phyloP scores from a whole-genome alignment of 1,140 invertebrate genomes.

The Drosophila baimaii region DNA sequence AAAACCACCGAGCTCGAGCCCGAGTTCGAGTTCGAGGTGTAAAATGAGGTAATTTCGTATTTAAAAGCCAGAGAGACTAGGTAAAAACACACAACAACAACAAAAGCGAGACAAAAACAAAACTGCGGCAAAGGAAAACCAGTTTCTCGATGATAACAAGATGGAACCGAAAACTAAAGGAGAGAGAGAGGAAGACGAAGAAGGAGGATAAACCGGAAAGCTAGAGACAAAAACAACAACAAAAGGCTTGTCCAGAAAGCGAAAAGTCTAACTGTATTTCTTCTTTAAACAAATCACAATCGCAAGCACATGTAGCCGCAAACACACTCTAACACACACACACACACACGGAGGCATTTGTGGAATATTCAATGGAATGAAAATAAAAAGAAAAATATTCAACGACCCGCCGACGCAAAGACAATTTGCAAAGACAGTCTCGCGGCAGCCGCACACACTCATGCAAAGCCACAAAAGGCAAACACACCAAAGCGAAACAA shows the following conservation, averaged over 20 bases:
- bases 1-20: slow-evolving; percentile 28
- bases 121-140: slow-evolving; percentile 49
- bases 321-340: slow-evolving; percentile 17
- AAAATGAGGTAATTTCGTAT: slow-evolving; percentile 79
- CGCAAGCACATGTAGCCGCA: slow-evolving; percentile 37
- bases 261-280: slow-evolving; percentile 59
- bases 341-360: slow-evolving; percentile 31
- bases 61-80: slow-evolving; percentile 44
- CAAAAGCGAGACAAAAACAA: slow-evolving; percentile 28
- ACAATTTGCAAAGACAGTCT: slow-evolving; percentile 61
- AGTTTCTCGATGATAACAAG: slow-evolving; percentile 57
- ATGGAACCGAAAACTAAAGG: slow-evolving; percentile 27
- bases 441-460: slow-evolving; percentile 41
- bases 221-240: slow-evolving; percentile 26
- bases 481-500: slow-evolving; percentile 36
- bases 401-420: slow-evolving; percentile 56
- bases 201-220: slow-evolving; percentile 49
- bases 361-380: slow-evolving; percentile 53
- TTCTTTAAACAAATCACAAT: slow-evolving; percentile 37
- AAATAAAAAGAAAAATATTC: slow-evolving; percentile 20
- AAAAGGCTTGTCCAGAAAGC: slow-evolving; percentile 48
- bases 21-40: slow-evolving; percentile 47
- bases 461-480: slow-evolving; percentile 23
- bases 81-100: slow-evolving; percentile 32
- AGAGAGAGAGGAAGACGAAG: not conserved